Percentiles rank a stretch among this genome's conserved stretches.
These are phyloP conservation scores for Strix uralensis DNA, from an alignment of 2,113 vertebrate species.

Conservation along the genomic window DNA sequence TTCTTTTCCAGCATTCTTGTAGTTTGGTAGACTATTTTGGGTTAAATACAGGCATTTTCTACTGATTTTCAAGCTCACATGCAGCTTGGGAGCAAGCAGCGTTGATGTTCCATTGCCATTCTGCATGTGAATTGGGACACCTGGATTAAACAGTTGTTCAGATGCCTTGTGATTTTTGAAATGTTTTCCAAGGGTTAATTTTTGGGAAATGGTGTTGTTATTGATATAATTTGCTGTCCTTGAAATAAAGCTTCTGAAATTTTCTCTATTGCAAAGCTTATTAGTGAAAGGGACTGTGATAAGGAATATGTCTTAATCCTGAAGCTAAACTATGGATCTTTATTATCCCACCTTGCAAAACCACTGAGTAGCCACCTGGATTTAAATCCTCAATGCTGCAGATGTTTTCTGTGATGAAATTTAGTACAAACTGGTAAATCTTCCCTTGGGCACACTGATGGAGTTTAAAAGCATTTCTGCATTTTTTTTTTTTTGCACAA, in stretches of 20 bases:
- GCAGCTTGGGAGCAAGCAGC: not conserved
- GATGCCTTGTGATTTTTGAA: not conserved
- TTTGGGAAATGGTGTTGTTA: not conserved
- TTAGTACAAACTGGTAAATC: not conserved
- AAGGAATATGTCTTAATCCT: not conserved
- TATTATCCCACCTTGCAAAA: not conserved
- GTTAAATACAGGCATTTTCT: not conserved
- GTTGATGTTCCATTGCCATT: not conserved
- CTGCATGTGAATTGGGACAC: not conserved
- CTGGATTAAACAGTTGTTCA: not conserved
- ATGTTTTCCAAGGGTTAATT: not conserved
- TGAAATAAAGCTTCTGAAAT: not conserved
- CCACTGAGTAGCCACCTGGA: not conserved
- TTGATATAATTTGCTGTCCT: not conserved
- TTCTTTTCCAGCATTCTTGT: not conserved
- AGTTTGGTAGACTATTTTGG: not conserved
- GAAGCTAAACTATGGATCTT: not conserved
- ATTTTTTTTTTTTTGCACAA: not conserved
- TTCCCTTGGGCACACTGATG: not conserved
- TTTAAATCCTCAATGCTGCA: not conserved
- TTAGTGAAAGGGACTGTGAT: not conserved
- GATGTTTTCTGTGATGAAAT: not conserved
- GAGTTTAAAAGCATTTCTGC: not conserved
- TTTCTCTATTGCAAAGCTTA: not conserved
- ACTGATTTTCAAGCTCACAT: not conserved